These are phyloP conservation scores for Aphyosemion australe DNA, from an alignment of 2,113 vertebrate genomes.

Conservation along the genomic window DNA sequence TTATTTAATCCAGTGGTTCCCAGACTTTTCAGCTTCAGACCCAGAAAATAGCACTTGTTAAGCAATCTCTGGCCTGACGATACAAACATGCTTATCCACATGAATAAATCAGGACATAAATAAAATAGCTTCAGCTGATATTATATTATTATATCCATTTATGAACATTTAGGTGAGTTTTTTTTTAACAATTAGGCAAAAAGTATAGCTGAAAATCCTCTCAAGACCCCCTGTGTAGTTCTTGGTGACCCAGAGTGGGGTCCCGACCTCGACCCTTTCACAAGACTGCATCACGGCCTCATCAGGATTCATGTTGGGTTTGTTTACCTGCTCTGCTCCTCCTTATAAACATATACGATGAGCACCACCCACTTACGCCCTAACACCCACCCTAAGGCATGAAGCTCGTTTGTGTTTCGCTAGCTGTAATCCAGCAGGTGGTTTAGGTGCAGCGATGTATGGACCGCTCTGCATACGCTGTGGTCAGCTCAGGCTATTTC, in stretches of 20 bases:
- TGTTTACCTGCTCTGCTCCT: conserved; percentile 7
- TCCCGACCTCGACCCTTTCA: no score
- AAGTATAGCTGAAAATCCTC: no score
- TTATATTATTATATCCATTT: no score
- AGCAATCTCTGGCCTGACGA: no score
- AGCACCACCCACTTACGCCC: not conserved
- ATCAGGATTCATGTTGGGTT: not conserved
- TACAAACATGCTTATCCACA: no score
- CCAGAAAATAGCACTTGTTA: no score
- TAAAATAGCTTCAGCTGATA: no score
- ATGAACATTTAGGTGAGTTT: no score
- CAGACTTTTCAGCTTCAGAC: not conserved
- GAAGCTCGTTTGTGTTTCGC: not conserved
- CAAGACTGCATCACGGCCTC: conserved; percentile 4
- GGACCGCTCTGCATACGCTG: conserved; percentile 51
- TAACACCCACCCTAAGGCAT: not conserved
- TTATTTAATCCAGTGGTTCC: not conserved
- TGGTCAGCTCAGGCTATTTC: conserved; percentile 74
- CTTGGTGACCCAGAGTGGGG: no score
- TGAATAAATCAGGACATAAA: no score
- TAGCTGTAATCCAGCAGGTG: conserved; percentile 23
- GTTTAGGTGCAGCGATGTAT: conserved; percentile 27
- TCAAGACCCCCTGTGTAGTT: no score
- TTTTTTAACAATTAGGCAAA: no score
- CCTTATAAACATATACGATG: conserved; percentile 2